Evolutionary conservation across 2,113 vertebrate genomes (phyloP), one percentile per base, ranked within the genome.

Genomic region (Pangasianodon hypophthalmus): DNA sequence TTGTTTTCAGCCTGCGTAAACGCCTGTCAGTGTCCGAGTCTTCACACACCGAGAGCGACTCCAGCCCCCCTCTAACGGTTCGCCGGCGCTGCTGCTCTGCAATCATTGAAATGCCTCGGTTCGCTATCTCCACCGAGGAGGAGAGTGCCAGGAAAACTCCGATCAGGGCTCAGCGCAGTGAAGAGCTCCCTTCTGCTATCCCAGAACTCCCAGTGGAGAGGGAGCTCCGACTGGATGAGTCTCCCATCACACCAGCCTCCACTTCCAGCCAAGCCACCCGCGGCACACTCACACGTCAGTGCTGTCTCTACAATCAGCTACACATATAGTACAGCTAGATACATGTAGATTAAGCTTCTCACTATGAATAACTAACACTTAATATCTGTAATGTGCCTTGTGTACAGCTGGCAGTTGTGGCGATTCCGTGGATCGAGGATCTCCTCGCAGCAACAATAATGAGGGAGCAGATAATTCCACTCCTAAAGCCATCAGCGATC

Each of bases 41-140:
- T 0, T 99, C 98, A 3, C 98, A 99, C 96, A 99, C 98, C 0
- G 98, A 99, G 95, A 99, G 98, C 0, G 98, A 99, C 95, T 99
- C 98, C 79, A 99, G 98, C 90, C 98, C 98, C 0, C 98, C 98
- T 0, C 94, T 99, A 90, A 98, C 98, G 0, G 97, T 98, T 21
- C 96, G 98, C 0, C 95, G 97, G 0, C 97, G 97, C 94, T 96
- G 96, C 94, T 98, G 98, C 94, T 98, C 98, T 0, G 98, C 97
- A 52, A 97, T 98, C 44, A 96, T 98, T 0, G 98, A 99, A 89
- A 97, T 97, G 95, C 97, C 97, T 0, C 97, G 96, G 32, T 98
- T 98, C 54, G 96, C 98, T 86, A 97, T 98, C 92, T 97, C 97
- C 0, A 60, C 96, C 0, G 98, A 99, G 92, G 98, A 98, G 2